These are phyloP conservation scores for Ambastaia sidthimunki DNA, from an alignment of 2,797 vertebrate genomes.

Conservation along the genomic window DNA sequence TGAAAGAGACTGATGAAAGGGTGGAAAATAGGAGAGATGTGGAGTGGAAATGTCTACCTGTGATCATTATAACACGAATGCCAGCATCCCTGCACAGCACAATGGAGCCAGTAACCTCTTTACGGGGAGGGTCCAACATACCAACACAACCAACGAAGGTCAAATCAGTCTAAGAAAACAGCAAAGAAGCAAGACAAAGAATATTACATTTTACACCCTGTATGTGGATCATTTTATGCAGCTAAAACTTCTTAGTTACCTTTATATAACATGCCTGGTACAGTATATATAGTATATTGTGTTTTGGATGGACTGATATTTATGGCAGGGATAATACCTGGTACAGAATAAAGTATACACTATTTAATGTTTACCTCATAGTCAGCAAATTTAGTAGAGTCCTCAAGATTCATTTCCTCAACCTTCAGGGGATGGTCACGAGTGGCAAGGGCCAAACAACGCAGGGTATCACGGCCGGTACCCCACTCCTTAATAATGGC, in stretches of 20 bases:
- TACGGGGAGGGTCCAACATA: conserved; percentile 94
- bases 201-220: background rate
- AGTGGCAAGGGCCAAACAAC: conserved; percentile 92
- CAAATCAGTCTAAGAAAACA: conserved; percentile 81
- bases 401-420: conserved; percentile 90
- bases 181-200: conserved; percentile 31
- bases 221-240: background rate
- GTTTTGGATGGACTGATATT: background rate
- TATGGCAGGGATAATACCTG: background rate
- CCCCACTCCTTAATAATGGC: conserved; percentile 91
- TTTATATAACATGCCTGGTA: background rate
- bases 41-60: conserved; percentile 71
- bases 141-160: conserved; percentile 92
- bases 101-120: conserved; percentile 89
- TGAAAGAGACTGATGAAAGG: background rate
- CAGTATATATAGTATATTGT: no score
- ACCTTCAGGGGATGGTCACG: conserved; percentile 85
- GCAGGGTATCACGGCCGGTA: conserved; percentile 90
- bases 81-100: conserved; percentile 86
- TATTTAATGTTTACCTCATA: conserved; percentile 83
- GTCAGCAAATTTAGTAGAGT: conserved; percentile 85
- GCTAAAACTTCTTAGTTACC: background rate
- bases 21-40: conserved; percentile 1
- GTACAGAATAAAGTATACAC: background rate
- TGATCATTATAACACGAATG: conserved; percentile 98